Base-by-base conservation (phyloP, 2,888 invertebrate genomes). In the Eutolmus rufibarbis region DNA sequence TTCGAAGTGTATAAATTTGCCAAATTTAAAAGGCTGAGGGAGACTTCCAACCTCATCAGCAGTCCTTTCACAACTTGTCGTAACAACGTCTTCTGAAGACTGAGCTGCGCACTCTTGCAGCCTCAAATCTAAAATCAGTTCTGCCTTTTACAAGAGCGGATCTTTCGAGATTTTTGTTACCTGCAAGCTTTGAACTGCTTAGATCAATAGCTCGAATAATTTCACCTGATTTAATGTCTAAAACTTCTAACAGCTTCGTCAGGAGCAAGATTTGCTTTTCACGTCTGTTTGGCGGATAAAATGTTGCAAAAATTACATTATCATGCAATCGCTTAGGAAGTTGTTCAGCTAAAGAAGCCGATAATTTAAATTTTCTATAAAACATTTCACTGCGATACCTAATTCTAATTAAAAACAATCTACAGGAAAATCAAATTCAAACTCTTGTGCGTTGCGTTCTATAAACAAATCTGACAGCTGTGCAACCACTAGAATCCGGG, bases 321-420 rank as follows among this genome's bases (percentile, higher is more conserved):
- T 34, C 5, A 14, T 43, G 78, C n/a, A 88, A 28, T 12, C 88
- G 86, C 7, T 88, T 88, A 1, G 88, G 88, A 76, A 88, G 76
- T 34, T 88, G 56, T 9, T 86, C 31, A 5, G 14, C 19, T 40
- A 84, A 66, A 8, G n/a, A 0, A 19, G 34, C 12, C 16, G 82
- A 37, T 37, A 84, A 23, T 28, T 12, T 8, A 66, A 66, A 66
- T 23, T 28, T 66, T 28, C 19, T 9, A 8, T 66, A 66, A 66
- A 23, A 5, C 66, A 66, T 66, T 66, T 23, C 66, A 66, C 19
- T 66, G 12, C 8, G 3, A 12, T 19, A 12, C 8, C 23, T 57
- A 57, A 46, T 28, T 9, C 3, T 19, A 12, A 66, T 9, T 0
- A 12, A 19, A 19, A 66, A 9, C 5, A 51, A 19, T n/a, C 5